phyloP scores from a whole-genome alignment of 2,113 vertebrate species.

The Pachyramphus minor region DNA sequence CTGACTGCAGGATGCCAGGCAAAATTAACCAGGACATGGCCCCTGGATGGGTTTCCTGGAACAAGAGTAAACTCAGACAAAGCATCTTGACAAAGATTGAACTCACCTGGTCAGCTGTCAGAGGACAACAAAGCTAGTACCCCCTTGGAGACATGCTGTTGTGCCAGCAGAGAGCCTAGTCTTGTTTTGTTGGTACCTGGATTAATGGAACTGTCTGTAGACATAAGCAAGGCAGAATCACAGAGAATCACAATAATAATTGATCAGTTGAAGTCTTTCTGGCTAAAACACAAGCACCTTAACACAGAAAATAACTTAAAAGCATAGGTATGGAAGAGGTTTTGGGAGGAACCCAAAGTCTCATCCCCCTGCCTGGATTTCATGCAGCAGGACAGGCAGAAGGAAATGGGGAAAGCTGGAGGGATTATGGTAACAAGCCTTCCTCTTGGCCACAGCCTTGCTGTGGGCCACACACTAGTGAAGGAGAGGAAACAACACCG shows the following conservation, averaged over 20 bases:
- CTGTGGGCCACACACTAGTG: too few species aligned
- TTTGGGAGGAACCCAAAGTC: background rate
- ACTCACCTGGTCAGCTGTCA: background rate
- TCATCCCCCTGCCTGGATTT: background rate
- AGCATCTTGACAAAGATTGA: background rate
- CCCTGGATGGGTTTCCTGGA: fast-evolving
- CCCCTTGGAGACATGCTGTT: background rate
- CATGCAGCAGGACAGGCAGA: background rate
- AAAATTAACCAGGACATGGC: background rate
- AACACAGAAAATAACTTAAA: background rate
- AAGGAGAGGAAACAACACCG: background rate
- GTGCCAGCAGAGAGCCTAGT: background rate
- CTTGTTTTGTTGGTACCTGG: background rate
- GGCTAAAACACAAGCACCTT: background rate
- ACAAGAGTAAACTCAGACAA: background rate
- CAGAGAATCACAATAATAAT: background rate
- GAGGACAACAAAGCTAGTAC: background rate
- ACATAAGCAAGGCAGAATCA: background rate
- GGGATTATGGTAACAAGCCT: background rate
- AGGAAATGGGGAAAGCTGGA: background rate
- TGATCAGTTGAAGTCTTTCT: background rate
- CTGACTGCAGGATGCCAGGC: background rate
- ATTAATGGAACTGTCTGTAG: background rate
- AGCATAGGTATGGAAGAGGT: background rate
- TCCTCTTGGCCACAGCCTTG: background rate